Base-by-base conservation (phyloP, 2,113 vertebrate species). In the Scortum barcoo region DNA sequence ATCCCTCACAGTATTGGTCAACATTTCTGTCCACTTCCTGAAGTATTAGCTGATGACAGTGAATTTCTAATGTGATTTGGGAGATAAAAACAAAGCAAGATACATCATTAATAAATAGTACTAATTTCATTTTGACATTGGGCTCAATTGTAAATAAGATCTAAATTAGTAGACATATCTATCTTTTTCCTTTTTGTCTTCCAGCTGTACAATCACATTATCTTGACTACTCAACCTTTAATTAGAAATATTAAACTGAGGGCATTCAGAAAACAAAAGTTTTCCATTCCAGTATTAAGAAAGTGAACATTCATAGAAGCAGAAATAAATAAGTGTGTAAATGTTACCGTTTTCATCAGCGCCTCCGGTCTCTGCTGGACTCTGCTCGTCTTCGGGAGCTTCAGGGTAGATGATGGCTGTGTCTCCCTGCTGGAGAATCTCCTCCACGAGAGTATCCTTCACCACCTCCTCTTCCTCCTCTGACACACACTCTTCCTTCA, bases 261-360 rank as follows among this genome's bases (percentile, higher is more conserved):
- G 5, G 6, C 11, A 38, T n/a, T 58, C 20, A 62, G 10, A 38
- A 6, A 6, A 20, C 51, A 12, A 4, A 54, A 11, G 9, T 12
- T 4, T 42, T 65, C 44, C 7, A 60, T 33, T 60, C 57, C 16
- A 20, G 28, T 30, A 46, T 46, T 17, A 46, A 17, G 4, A 17
- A 16, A 46, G 5, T 36, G 4, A 61, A 20, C 11, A 61, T 8
- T 40, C 62, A 38, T 12, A 53, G 30, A 16, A 12, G 3, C 14
- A 50, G n/a, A 48, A 12, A 1, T 33, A 13, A 36, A 22, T 44
- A 2, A 60, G 22, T 56, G 28, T 48, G 24, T 62, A 14, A 8
- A 3, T 0, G 26, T 84, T 96, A 99, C 98, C 98, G 28, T 98
- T 99, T 94, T 99, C 97, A 81, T 99, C 98, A 1, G 97, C 97